Base-by-base conservation (phyloP, 2,797 vertebrate genomes). In the Sebastes alutus region DNA sequence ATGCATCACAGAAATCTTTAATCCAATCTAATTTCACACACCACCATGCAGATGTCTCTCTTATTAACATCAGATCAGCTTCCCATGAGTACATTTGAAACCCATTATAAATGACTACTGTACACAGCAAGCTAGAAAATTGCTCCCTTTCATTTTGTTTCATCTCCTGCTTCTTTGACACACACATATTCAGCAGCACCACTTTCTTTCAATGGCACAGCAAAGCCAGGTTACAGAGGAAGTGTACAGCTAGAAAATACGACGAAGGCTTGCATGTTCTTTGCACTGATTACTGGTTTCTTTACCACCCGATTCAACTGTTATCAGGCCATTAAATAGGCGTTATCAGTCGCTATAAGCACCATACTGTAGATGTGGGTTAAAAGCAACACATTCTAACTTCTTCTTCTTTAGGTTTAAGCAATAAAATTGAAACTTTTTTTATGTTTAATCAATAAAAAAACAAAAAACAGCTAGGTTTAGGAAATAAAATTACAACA, bases 1-100 rank as follows among this genome's bases (percentile, higher is more conserved):
- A 74, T 75, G 38, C 63, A 74, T 75, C 78, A 58, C 33, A 66
- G 27, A 29, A 60, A 78, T 84, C 38, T 88, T 79, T 81, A 85
- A 85, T 85, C 74, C 42, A 32, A 55, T 84, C 55, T 89, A 82
- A 91, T 90, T 91, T 84, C 83, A 88, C 87, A 89, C 81, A 83
- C 73, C 79, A 77, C 62, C 75, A 87, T 85, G 85, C 81, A 88
- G 81, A 90, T 68, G 79, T 84, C 77, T 77, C 71, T 81, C 78
- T 84, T 86, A 90, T 81, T 75, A 87, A 80, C 88, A 84, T 86
- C 72, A 77, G 78, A 83, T 81, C 84, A 72, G 77, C 75, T 81
- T 72, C 77, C 71, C 81, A 74, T 76, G 73, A 85, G 84, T 72
- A 72, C 62, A 72, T 88, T 88, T 85, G 29, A 88, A 89, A 88